Evolutionary conservation across 2,113 vertebrate species (phyloP).

Genomic region (Trachemys scripta): DNA sequence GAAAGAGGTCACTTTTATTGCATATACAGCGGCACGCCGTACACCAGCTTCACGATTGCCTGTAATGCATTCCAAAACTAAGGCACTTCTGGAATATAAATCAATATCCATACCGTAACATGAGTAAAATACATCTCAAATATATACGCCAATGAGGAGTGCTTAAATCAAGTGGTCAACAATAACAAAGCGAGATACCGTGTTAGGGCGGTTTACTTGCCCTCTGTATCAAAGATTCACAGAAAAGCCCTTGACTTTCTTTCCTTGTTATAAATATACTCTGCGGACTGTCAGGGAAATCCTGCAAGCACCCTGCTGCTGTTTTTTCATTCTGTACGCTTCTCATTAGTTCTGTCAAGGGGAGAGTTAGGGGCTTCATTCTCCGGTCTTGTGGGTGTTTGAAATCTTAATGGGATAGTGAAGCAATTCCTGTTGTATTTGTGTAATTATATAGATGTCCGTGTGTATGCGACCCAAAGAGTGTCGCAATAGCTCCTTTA

Average conservation of each 20-base stretch:
- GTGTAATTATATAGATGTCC: background rate
- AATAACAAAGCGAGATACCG: background rate
- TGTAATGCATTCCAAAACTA: background rate
- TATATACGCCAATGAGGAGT: background rate
- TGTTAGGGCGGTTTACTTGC: background rate
- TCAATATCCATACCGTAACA: background rate
- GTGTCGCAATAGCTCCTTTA: background rate
- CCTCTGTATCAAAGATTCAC: background rate
- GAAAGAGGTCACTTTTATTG: background rate
- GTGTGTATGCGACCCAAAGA: background rate
- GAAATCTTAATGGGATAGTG: background rate
- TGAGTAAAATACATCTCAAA: background rate
- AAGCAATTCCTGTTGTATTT: background rate
- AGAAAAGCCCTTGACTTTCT: background rate
- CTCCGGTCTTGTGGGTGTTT: background rate
- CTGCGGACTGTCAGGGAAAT: background rate
- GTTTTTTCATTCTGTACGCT: background rate
- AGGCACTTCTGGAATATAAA: background rate
- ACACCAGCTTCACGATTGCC: background rate
- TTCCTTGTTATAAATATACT: background rate
- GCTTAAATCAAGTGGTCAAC: background rate
- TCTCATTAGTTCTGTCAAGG: background rate
- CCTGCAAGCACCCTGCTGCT: background rate
- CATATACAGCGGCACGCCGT: accelerated
- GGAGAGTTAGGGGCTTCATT: background rate